Percentiles rank a stretch among this genome's conserved stretches.
Conservation (phyloP, 2,888 invertebrate genomes). For the Dryomyza anilis region DNA sequence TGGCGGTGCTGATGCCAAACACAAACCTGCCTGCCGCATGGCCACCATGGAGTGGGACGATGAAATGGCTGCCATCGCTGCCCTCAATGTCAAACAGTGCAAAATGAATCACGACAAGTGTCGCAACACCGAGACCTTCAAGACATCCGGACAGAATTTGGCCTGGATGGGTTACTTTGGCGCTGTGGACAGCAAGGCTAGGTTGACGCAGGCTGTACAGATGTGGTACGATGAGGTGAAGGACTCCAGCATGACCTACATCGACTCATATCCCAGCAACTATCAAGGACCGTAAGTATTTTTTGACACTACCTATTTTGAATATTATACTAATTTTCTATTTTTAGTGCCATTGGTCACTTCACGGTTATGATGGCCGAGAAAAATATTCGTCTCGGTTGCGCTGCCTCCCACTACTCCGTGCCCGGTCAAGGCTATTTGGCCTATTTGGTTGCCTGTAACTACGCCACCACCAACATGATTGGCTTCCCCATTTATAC, state of each 20-base stretch:
- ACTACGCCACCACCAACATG: conserved; percentile 45
- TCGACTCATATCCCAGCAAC: neutral
- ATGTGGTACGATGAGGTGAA: neutral
- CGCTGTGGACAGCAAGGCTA: neutral
- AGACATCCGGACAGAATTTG: neutral
- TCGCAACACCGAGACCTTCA: neutral
- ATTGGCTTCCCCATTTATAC: conserved; percentile 42
- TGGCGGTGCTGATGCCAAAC: conserved; percentile 14
- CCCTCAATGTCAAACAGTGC: conserved; percentile 38
- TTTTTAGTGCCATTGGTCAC: conserved; percentile 40
- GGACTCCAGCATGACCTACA: neutral
- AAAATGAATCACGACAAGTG: neutral
- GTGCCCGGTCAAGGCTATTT: no score
- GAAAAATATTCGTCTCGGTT: conserved; percentile 46
- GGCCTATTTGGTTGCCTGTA: conserved; percentile 46
- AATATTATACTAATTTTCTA: no score
- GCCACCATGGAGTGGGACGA: conserved; percentile 49
- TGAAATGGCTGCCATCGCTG: conserved; percentile 46
- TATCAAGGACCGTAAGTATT: neutral
- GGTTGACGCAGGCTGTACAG: neutral
- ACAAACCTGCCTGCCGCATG: conserved; percentile 45
- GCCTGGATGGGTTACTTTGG: neutral
- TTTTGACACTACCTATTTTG: no score
- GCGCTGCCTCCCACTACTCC: conserved; percentile 35
- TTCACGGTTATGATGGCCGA: conserved; percentile 47